Percentiles rank a stretch among this genome's conserved stretches.
Evolutionary conservation across 2,113 vertebrate species (phyloP).

Genomic region (Tetrax tetrax): DNA sequence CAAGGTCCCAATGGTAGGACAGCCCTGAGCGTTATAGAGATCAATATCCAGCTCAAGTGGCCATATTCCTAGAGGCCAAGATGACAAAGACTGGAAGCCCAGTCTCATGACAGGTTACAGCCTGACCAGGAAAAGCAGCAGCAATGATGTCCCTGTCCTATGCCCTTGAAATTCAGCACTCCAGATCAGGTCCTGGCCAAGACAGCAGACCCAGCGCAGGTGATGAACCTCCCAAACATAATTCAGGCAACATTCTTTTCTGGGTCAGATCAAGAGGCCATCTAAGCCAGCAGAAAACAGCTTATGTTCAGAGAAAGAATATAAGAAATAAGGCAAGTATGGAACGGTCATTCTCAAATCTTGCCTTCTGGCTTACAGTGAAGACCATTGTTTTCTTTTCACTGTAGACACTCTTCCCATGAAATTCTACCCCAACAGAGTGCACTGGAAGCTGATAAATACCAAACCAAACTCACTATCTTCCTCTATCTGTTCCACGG

Average conservation of each 20-base stretch:
- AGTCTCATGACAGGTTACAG: not conserved
- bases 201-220: not conserved
- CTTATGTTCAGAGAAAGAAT: not conserved
- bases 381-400: not conserved
- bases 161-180: not conserved
- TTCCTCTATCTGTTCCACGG: not conserved
- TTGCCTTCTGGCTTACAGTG: not conserved
- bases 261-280: not conserved
- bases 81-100: not conserved
- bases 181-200: not conserved
- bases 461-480: not conserved
- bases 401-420: not conserved
- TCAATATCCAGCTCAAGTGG: not conserved
- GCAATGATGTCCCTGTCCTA: not conserved
- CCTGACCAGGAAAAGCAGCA: not conserved
- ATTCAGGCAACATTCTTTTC: not conserved
- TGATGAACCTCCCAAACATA: not conserved
- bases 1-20: not conserved
- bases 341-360: not conserved
- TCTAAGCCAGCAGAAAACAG: not conserved
- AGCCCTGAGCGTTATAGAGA: not conserved
- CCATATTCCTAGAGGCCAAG: not conserved
- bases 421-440: not conserved
- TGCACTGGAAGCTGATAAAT: not conserved
- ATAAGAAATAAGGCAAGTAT: not conserved